Evolutionary conservation across 2,113 vertebrate species (phyloP).

Genomic region (Physeter macrocephalus): DNA sequence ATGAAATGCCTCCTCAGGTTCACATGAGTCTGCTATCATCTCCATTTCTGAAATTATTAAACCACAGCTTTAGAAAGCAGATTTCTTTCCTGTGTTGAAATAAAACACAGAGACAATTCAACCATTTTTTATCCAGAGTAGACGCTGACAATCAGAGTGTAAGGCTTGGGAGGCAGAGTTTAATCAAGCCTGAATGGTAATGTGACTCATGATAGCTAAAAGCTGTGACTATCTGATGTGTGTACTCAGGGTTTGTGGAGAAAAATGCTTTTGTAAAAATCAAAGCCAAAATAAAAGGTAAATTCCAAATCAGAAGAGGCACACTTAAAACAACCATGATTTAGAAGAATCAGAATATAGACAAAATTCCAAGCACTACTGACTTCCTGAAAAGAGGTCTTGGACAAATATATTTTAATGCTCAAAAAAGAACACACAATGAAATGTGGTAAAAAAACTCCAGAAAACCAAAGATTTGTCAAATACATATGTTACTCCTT

Average conservation of each 20-base stretch:
- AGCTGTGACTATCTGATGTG: background rate
- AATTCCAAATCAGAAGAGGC: background rate
- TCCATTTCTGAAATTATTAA: background rate
- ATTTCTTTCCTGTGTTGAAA: background rate
- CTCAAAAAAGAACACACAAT: background rate
- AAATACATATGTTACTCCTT: background rate
- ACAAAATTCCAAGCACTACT: background rate
- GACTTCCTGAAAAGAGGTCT: background rate
- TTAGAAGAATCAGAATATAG: background rate
- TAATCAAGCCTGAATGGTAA: background rate
- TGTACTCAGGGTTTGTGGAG: background rate
- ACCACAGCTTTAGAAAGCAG: background rate
- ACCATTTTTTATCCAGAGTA: background rate
- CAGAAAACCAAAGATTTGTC: background rate
- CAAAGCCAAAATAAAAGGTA: background rate
- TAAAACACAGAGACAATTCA: background rate
- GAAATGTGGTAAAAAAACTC: background rate
- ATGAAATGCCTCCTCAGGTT: background rate
- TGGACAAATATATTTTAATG: background rate
- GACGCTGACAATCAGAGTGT: background rate
- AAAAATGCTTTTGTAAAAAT: conserved; percentile 17
- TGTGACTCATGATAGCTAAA: background rate
- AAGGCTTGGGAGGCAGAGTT: background rate
- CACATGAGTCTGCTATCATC: background rate
- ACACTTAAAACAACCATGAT: background rate